Base-by-base conservation (phyloP, 2,797 vertebrate species). In the Parauchenoglanis ngamensis region DNA sequence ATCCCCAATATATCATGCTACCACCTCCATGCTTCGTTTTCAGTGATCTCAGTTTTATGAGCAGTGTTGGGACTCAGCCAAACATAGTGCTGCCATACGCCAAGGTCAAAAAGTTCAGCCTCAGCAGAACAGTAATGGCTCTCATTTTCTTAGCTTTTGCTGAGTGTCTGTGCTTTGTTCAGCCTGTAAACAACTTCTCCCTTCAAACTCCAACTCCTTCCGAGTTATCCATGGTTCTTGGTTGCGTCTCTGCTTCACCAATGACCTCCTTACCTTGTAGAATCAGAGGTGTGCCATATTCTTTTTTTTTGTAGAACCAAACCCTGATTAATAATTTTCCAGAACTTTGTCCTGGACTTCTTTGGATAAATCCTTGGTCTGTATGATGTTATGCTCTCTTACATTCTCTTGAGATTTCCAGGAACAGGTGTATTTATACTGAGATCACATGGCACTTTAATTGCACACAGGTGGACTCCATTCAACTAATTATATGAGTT, bases 391-490 rank as follows among this genome's bases (percentile, higher is more conserved):
- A 57, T 8, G 10, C 57, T 35, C 77, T 59, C 56, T 23, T 35
- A 54, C 15, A 54, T 54, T 77, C 49, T 54, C 49, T 28, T 6
- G 10, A 79, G n/a, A 5, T 52, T 78, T 56, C 49, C 7, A 21
- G 17, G 4, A 78, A 78, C n/a, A 56, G 17, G n/a, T 56, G 28
- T 21, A 78, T 35, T 78, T 57, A 78, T 78, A 31, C 17, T 44
- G 68, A 72, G 35, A 21, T 40, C 40, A 35, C 12, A 3, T 13
- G 44, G n/a, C 46, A 28, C 25, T 52, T 52, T 76, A 76, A 52
- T 76, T 76, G 73, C 49, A 76, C 73, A 17, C 46, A 76, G 19
- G 46, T 76, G 73, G 46, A 31, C 76, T 78, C 28, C n/a, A 31
- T 19, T 56, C 15, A 10, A 28, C 49, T 54, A 77, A 19, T 56